Percentiles rank a stretch among this genome's conserved stretches.
phyloP scores from a whole-genome alignment of 2,797 vertebrate species.

The Sus cebifrons region DNA sequence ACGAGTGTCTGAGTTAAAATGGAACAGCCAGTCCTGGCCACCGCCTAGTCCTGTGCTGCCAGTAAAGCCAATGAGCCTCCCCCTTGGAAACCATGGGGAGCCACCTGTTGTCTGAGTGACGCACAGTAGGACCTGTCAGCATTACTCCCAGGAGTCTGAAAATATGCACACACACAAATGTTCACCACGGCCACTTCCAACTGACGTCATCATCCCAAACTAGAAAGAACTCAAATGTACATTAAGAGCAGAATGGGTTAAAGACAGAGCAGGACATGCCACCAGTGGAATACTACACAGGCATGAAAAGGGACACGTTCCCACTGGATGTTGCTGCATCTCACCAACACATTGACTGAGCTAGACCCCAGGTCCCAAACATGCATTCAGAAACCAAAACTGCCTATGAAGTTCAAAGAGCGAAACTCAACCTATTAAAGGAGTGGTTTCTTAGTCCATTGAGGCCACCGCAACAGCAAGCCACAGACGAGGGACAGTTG shows the following conservation, averaged over 20 bases:
- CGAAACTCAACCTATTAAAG: neutral
- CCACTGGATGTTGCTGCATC: neutral
- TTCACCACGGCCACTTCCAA: neutral
- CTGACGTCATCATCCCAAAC: neutral
- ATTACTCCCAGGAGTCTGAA: neutral
- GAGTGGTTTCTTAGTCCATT: neutral
- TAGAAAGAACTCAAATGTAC: no score
- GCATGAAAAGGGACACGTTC: neutral
- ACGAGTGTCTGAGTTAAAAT: no score
- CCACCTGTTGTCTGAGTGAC: neutral
- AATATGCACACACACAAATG: neutral
- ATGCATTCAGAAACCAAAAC: no score
- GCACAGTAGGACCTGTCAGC: neutral
- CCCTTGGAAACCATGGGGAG: neutral
- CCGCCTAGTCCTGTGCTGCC: no score
- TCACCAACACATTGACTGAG: neutral
- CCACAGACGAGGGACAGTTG: no score
- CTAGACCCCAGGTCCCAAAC: no score
- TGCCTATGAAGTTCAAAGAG: accelerated
- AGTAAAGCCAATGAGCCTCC: no score
- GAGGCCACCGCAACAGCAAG: accelerated
- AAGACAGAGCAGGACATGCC: neutral
- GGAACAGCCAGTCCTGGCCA: no score
- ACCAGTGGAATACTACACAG: neutral
- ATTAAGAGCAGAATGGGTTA: neutral